Percentiles rank a stretch among this genome's conserved stretches.
Evolutionary conservation across 2,113 vertebrate genomes (phyloP).

Genomic region (Naja naja): DNA sequence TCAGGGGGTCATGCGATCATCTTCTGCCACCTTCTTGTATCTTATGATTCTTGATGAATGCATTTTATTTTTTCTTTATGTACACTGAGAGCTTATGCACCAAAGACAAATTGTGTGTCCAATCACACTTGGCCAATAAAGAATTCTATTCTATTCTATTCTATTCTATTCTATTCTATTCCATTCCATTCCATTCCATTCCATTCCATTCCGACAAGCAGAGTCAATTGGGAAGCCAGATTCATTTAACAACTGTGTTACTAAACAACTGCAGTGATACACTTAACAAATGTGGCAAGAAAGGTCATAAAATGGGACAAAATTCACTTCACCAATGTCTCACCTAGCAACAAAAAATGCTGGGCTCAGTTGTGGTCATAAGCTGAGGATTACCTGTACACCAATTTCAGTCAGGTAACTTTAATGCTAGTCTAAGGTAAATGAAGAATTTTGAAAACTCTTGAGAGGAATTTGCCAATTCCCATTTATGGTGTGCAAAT

Average conservation of each 20-base stretch:
- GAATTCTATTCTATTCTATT: too few species aligned
- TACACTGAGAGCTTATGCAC: too few species aligned
- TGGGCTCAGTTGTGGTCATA: neutral
- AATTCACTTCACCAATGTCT: neutral
- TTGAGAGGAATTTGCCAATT: neutral
- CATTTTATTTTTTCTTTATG: too few species aligned
- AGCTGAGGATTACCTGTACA: neutral
- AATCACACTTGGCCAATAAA: too few species aligned
- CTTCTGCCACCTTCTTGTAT: neutral
- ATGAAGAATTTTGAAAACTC: neutral
- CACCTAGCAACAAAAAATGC: neutral
- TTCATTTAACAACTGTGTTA: neutral
- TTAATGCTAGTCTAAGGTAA: neutral
- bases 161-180: too few species aligned
- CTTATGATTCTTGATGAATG: too few species aligned
- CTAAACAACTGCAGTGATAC: neutral
- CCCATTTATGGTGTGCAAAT: neutral
- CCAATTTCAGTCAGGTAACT: neutral
- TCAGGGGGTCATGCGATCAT: neutral
- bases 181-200: too few species aligned
- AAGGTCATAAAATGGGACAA: neutral
- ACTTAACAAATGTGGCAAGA: neutral
- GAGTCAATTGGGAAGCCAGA: neutral
- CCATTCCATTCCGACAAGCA: neutral
- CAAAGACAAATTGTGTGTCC: too few species aligned